phyloP scores from a whole-genome alignment of 37 sponge, comb jelly and placozoan species.

The Haliclona indistincta region DNA sequence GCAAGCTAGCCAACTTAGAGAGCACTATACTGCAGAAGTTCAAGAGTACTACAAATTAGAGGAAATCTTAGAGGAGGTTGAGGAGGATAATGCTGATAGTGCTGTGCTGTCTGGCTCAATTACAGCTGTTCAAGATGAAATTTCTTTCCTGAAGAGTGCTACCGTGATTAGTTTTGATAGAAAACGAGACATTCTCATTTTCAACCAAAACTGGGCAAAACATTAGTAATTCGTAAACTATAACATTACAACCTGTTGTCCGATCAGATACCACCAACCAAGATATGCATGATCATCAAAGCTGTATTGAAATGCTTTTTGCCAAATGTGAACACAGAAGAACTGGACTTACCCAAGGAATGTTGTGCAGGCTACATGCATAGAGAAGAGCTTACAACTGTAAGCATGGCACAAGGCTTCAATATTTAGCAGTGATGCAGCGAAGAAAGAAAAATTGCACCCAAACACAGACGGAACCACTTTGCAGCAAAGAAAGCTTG shows the following conservation, averaged over 20 bases:
- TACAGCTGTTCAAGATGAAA: too few relatives aligned
- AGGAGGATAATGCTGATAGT: too few relatives aligned
- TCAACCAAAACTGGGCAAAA: too few relatives aligned
- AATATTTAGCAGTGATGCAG: neutral
- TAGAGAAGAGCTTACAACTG: slow-evolving; percentile 19
- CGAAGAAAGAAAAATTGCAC: neutral
- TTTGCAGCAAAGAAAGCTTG: slow-evolving; percentile 22
- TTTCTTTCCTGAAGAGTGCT: too few relatives aligned
- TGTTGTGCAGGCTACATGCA: slow-evolving; percentile 43
- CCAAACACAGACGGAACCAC: slow-evolving; percentile 44
- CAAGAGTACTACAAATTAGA: too few relatives aligned
- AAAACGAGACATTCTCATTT: too few relatives aligned
- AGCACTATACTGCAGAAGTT: too few relatives aligned
- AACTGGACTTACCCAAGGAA: slow-evolving; percentile 21
- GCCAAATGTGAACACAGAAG: slow-evolving; percentile 7
- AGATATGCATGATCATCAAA: slow-evolving; percentile 19
- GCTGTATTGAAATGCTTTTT: slow-evolving; percentile 39
- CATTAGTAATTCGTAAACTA: too few relatives aligned
- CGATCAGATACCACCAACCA: slow-evolving; percentile 26
- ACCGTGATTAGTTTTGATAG: too few relatives aligned
- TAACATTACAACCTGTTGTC: slow-evolving; percentile 19
- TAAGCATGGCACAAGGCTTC: slow-evolving; percentile 26
- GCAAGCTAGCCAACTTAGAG: too few relatives aligned
- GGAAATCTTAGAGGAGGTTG: too few relatives aligned
- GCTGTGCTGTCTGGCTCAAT: too few relatives aligned